phyloP scores from a whole-genome alignment of 2,888 invertebrate genomes.

The Glaucopsyche alexis region DNA sequence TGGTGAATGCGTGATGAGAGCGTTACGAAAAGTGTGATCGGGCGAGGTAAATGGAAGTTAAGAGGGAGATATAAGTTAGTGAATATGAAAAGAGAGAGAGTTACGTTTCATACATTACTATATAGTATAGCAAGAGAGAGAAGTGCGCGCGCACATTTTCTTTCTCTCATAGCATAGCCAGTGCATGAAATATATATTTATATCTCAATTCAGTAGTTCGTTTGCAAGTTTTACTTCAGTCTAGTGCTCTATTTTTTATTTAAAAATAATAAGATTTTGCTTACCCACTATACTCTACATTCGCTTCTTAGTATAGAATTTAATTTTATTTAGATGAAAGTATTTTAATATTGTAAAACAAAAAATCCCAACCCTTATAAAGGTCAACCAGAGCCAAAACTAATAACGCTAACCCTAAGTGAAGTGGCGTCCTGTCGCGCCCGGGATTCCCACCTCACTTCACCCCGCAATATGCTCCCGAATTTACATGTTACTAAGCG shows the following conservation, averaged over 20 bases:
- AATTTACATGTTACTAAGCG: constrained; percentile 75
- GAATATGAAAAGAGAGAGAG: no score
- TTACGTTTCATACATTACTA: no score
- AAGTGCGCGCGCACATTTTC: no score
- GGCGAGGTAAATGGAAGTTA: no score
- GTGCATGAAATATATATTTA: no score
- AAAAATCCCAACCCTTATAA: constrained; percentile 11
- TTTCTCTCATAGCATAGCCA: no score
- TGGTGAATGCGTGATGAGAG: no score
- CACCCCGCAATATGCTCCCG: constrained; percentile 52
- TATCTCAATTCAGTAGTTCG: no score
- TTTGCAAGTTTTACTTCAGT: no score
- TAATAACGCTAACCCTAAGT: constrained; percentile 48
- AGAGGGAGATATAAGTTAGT: no score
- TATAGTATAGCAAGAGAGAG: no score
- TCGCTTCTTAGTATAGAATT: neutral
- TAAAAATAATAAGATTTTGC: neutral
- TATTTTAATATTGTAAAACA: constrained; percentile 29
- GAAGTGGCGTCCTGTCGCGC: constrained; percentile 67
- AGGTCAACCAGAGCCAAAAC: constrained; percentile 36
- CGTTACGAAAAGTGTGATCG: no score
- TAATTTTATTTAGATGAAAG: neutral
- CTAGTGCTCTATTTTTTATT: neutral
- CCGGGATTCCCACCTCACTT: constrained; percentile 70
- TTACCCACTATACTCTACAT: neutral